Conservation (phyloP, 2,113 vertebrate species). For the Raja brachyura region DNA sequence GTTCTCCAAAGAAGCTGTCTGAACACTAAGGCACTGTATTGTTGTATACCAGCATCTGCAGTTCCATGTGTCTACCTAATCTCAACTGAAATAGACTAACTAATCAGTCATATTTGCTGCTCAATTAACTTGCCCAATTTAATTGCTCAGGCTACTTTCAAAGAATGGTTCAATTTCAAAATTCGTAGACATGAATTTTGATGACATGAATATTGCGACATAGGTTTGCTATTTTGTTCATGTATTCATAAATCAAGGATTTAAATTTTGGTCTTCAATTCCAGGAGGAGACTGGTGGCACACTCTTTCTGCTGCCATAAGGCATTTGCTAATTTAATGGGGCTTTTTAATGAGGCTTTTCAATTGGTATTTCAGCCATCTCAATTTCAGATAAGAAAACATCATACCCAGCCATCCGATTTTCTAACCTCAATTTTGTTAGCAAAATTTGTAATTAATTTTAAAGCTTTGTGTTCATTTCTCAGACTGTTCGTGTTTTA, state of each 20-base stretch:
- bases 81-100: not conserved
- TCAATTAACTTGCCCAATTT: not conserved
- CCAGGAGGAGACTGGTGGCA: not conserved
- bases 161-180: not conserved
- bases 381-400: not conserved
- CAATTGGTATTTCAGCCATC: not conserved
- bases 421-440: not conserved
- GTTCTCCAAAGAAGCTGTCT: too few relatives aligned
- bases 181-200: not conserved
- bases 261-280: not conserved
- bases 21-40: too few relatives aligned
- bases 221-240: not conserved
- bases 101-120: not conserved
- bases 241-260: not conserved
- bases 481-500: not conserved
- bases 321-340: not conserved
- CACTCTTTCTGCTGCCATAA: not conserved
- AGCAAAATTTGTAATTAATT: not conserved
- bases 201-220: not conserved
- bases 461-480: not conserved
- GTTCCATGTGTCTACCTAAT: too few relatives aligned
- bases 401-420: not conserved
- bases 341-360: not conserved
- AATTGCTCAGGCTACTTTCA: not conserved
- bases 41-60: too few relatives aligned